These are phyloP conservation scores for Crotalus tigris DNA, from an alignment of 2,113 vertebrate species.

Conservation along the genomic window DNA sequence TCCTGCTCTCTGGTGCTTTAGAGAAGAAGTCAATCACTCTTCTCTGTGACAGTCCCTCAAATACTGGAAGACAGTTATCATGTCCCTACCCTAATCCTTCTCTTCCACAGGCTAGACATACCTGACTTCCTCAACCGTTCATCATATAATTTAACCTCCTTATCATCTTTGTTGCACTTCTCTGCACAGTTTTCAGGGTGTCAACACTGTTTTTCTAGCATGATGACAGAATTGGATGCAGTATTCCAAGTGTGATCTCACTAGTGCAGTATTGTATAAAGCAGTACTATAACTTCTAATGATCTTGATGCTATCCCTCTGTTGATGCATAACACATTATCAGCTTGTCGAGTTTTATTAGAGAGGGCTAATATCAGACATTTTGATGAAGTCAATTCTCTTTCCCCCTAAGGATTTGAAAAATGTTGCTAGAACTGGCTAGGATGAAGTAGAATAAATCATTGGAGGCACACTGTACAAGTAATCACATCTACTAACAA, in stretches of 20 bases:
- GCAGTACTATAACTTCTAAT: neutral
- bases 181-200: neutral
- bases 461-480: neutral
- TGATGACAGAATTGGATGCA: neutral
- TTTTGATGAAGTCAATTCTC: neutral
- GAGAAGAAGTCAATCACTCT: neutral
- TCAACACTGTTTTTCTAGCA: neutral
- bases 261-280: neutral
- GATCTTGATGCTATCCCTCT: neutral
- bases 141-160: neutral
- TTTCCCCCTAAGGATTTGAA: neutral
- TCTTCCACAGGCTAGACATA: neutral
- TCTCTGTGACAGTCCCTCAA: neutral
- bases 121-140: neutral
- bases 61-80: neutral
- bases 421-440: neutral
- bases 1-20: neutral
- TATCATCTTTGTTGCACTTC: neutral
- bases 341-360: neutral
- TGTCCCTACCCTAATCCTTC: neutral
- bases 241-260: neutral
- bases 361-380: neutral
- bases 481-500: neutral
- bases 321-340: neutral
- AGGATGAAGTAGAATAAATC: neutral